These are phyloP conservation scores for Elmis aenea DNA, from an alignment of 2,888 invertebrate genomes.

Conservation along the genomic window DNA sequence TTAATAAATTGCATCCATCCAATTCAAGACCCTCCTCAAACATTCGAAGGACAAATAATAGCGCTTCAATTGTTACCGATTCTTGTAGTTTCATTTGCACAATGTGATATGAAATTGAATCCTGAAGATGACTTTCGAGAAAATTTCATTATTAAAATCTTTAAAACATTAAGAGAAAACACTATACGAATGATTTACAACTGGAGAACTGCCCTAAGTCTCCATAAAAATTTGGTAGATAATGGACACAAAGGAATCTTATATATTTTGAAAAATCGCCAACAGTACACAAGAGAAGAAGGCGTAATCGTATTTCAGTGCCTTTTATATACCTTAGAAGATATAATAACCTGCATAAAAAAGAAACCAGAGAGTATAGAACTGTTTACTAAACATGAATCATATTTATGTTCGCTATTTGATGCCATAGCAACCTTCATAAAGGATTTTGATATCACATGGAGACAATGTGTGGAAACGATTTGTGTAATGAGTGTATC, in stretches of 20 bases:
- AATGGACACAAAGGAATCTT: slow-evolving; percentile 53
- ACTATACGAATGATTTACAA: slow-evolving; percentile 52
- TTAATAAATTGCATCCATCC: slow-evolving; percentile 35
- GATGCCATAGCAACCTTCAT: slow-evolving; percentile 62
- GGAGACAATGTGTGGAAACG: slow-evolving; percentile 75
- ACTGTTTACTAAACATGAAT: slow-evolving; percentile 33
- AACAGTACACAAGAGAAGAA: slow-evolving; percentile 55
- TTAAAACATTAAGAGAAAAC: slow-evolving; percentile 59
- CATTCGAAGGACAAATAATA: slow-evolving; percentile 57
- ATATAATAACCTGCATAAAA: slow-evolving; percentile 43
- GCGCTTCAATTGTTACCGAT: slow-evolving; percentile 61
- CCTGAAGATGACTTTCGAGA: slow-evolving; percentile 49
- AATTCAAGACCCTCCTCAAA: slow-evolving; percentile 32
- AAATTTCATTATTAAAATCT: slow-evolving; percentile 56
- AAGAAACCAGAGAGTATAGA: slow-evolving; percentile 26
- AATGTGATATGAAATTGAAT: slow-evolving; percentile 13
- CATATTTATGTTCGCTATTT: slow-evolving; percentile 60
- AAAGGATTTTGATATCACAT: slow-evolving; percentile 65
- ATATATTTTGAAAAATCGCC: slow-evolving; percentile 54
- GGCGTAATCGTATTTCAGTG: slow-evolving; percentile 61
- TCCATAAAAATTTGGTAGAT: slow-evolving; percentile 40
- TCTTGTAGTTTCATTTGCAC: slow-evolving; percentile 46
- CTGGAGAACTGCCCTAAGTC: slow-evolving; percentile 38
- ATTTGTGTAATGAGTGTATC: slow-evolving; percentile 57
- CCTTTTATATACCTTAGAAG: slow-evolving; percentile 57